Base-by-base conservation (phyloP, 1,140 invertebrate genomes). In the Philopotamus ludificatus region DNA sequence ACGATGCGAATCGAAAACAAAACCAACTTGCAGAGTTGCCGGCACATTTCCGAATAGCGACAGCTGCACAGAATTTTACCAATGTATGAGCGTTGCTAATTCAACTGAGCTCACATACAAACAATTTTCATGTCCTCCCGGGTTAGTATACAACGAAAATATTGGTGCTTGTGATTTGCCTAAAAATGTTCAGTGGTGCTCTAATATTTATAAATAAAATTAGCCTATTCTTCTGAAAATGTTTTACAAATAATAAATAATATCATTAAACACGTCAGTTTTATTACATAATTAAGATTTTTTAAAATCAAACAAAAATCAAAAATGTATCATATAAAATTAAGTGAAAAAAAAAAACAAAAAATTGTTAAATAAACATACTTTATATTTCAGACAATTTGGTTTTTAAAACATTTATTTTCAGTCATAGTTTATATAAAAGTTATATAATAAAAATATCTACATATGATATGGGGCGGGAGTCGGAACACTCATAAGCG, bases 401-500 rank as follows among this genome's bases (percentile, higher is more conserved):
- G n/a, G n/a, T n/a, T n/a, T n/a, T n/a, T n/a, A n/a, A n/a, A 34
- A 34, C 28, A 34, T 34, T 34, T 4, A 34, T 34, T 34, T 34
- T 34, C 12, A 34, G 12, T 34, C 12, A 12, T 7, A 34, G 4
- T 7, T 34, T 34, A 7, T 7, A 34, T 7, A 34, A 12, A 34
- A 34, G 28, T 34, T 34, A 34, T 34, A 12, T 34, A 34, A 7
- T 34, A 39, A 39, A n/a, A 21, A 44, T 4, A 47, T 58, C n/a
- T 66, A 70, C 34, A 72, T 71, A 73, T 87, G 85, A 73, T 85
- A 86, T 9, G 90, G 90, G 23, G 89, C 89, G 18, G 91, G 89
- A 3, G 89, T 92, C 7, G 91, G 91, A 10, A 93, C 90, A 83
- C 88, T 91, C 83, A 92, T 90, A 1, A 94, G 77, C 0, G 92